Evolutionary conservation across 2,797 vertebrate genomes (phyloP).

Genomic region (Chaetophractus vellerosus): DNA sequence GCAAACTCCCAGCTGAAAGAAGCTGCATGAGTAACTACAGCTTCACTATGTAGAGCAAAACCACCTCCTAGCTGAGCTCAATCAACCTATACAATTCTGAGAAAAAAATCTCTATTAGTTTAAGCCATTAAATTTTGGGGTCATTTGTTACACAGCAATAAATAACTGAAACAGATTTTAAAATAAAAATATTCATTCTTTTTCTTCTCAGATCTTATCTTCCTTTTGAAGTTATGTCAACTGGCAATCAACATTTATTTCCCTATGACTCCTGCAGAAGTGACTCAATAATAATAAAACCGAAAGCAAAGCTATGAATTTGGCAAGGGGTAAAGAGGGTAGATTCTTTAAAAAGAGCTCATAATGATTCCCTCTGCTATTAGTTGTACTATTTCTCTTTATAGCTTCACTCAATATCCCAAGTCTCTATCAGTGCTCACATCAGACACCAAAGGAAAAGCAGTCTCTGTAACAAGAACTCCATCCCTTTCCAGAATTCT

Average conservation of each 20-base stretch:
- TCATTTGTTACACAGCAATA: background rate
- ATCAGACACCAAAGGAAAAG: background rate
- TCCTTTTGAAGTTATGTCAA: background rate
- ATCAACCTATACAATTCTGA: background rate
- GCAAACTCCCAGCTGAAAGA: background rate
- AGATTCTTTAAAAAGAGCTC: background rate
- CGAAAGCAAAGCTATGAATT: background rate
- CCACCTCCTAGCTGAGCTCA: slow-evolving; percentile 1
- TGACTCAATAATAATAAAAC: background rate
- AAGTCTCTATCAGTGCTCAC: background rate
- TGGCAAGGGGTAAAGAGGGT: background rate
- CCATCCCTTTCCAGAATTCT: background rate
- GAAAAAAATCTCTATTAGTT: background rate
- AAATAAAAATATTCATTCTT: slow-evolving; percentile 18
- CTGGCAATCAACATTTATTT: background rate
- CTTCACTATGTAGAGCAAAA: background rate
- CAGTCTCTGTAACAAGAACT: background rate
- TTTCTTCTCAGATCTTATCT: slow-evolving; percentile 2
- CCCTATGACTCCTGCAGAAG: slow-evolving; percentile 2
- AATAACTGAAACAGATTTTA: slow-evolving; percentile 3
- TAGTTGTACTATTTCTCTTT: background rate
- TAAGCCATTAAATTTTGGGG: background rate
- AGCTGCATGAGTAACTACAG: background rate
- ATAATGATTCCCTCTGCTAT: background rate
- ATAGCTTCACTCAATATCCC: background rate